Base-by-base conservation (phyloP, 2,888 invertebrate species). In the Apamea monoglypha region DNA sequence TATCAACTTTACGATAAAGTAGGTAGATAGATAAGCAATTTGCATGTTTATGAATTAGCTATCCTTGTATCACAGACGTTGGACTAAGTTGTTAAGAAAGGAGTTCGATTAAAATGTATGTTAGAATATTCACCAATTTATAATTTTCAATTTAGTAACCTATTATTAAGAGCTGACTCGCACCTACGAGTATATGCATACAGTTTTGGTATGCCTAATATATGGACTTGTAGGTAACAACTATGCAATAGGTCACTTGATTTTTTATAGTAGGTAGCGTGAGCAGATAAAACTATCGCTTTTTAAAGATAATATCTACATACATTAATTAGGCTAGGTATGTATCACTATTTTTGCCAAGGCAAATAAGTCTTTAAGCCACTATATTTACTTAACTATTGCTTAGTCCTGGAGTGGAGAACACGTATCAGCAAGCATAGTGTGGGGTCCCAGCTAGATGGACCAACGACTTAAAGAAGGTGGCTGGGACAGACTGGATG, bases 41-140 rank as follows among this genome's bases (percentile, higher is more conserved):
- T 71, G 29, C 83, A 83, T 74, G 53, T 73, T 86, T 61, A 86
- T 80, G 56, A 59, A 76, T 82, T 32, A 78, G 29, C 44, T 85
- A 85, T 82, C 82, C 82, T 85, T 84, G 82, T 82, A 70, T 16
- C 32, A 53, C 14, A 56, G 40, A 66, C n/a, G 61, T 14, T 72
- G 47, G 53, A 25, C 29, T 21, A 69, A 86, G 67, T 29, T 36
- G 64, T 63, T 63, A 64, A 47, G 74, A 83, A 85, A 86, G 80
- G 63, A 74, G 83, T 80, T 77, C 36, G 21, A 68, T 84, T 72
- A 80, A 80, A 68, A 73, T 72, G 73, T 72, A 40, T 56, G 72
- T 74, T 36, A 69, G 64, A 68, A 63, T 67, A 70, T 59, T 36
- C 53, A 47, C 29, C 63, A 36, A 74, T 78, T 61, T 56, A 66